Evolutionary conservation across 2,888 invertebrate genomes (phyloP).

Genomic region (Athripsodes cinereus): DNA sequence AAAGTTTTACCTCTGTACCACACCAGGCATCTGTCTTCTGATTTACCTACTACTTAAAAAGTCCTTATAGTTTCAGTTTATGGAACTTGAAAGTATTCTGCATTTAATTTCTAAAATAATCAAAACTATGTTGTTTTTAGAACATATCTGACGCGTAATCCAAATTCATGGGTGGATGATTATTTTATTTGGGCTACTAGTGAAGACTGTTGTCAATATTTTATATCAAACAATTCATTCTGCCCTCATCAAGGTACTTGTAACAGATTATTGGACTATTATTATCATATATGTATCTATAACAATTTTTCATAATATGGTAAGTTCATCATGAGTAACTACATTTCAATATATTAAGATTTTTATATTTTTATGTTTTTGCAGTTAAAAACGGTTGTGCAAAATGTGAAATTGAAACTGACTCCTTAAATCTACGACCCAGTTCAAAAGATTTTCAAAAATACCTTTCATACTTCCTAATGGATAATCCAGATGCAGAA

Average conservation of each 20-base stretch:
- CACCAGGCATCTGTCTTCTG: too few species aligned
- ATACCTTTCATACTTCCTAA: constrained; percentile 67
- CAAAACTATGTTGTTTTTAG: constrained; percentile 40
- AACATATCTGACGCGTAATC: constrained; percentile 69
- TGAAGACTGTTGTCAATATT: constrained; percentile 62
- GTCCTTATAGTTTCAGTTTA: too few species aligned
- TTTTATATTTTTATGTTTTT: not conserved
- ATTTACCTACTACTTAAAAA: too few species aligned
- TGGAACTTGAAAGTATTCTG: too few species aligned
- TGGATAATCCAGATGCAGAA: constrained; percentile 58
- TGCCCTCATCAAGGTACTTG: constrained; percentile 53
- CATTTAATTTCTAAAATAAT: too few species aligned
- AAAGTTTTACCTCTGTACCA: too few species aligned
- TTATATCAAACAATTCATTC: constrained; percentile 54
- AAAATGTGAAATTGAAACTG: constrained; percentile 44
- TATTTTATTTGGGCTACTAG: constrained; percentile 78
- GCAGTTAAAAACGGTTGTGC: constrained; percentile 36
- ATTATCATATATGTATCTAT: too few species aligned
- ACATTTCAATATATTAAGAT: not conserved
- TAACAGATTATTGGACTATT: too few species aligned
- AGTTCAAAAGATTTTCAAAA: constrained; percentile 52
- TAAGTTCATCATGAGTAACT: too few species aligned
- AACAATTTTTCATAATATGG: too few species aligned
- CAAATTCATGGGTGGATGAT: constrained; percentile 92
- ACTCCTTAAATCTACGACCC: constrained; percentile 52